phyloP scores from a whole-genome alignment of 2,113 vertebrate species.

The Rhabdomys dilectus region DNA sequence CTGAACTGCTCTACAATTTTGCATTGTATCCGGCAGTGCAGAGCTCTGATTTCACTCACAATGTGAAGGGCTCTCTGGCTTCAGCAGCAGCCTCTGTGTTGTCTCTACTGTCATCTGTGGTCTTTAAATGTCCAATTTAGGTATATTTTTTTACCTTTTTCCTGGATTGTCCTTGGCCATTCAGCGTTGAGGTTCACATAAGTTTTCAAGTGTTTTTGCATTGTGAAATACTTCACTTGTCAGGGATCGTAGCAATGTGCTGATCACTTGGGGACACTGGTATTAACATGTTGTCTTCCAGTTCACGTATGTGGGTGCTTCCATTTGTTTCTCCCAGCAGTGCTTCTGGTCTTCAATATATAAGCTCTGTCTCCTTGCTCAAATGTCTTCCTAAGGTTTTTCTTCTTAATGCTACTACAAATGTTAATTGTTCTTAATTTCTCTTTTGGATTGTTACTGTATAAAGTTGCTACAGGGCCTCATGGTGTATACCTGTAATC shows the following conservation, averaged over 20 bases:
- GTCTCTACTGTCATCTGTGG: not conserved
- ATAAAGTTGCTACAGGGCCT: not conserved
- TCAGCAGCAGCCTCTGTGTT: not conserved
- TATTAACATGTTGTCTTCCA: not conserved
- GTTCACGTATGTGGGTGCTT: not conserved
- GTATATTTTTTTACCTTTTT: not conserved
- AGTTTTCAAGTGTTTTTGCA: constrained; percentile 10
- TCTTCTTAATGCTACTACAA: not conserved
- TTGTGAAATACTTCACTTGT: not conserved
- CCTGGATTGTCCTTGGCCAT: not conserved
- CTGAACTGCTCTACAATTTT: not conserved
- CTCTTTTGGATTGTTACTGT: not conserved
- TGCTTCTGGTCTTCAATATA: not conserved
- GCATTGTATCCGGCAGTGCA: not conserved
- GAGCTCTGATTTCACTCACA: not conserved
- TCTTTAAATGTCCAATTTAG: not conserved
- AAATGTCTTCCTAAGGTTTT: not conserved
- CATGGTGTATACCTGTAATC: no score
- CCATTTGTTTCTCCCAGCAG: not conserved
- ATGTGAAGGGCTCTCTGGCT: not conserved
- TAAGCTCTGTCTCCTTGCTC: not conserved
- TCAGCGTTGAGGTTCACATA: not conserved
- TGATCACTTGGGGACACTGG: not conserved
- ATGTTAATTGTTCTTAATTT: not conserved
- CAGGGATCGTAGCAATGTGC: not conserved